A percentile compares a stretch with the other conserved stretches of the same genome.
These are phyloP conservation scores for Blastobasis adustella DNA, from an alignment of 2,888 invertebrate species.

Conservation along the genomic window DNA sequence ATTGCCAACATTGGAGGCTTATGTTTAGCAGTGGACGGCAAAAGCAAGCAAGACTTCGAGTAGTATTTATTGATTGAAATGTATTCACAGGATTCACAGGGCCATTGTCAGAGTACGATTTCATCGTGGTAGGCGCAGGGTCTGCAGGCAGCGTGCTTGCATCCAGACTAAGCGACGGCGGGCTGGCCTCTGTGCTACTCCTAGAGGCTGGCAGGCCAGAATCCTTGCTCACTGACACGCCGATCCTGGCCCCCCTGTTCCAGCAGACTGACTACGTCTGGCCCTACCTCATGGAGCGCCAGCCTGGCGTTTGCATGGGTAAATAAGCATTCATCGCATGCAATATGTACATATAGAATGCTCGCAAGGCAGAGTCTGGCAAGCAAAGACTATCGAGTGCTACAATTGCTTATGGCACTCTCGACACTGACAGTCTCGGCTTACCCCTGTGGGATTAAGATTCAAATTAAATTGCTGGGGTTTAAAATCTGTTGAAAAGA, in stretches of 20 bases:
- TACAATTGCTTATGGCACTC: too few relatives aligned
- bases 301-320: constrained; percentile 68
- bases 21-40: too few relatives aligned
- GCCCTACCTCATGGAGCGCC: constrained; percentile 73
- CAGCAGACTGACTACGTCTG: constrained; percentile 62
- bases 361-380: too few relatives aligned
- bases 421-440: too few relatives aligned
- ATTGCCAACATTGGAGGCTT: too few relatives aligned
- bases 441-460: too few relatives aligned
- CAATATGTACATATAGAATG: too few relatives aligned
- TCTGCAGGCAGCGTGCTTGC: constrained; percentile 72
- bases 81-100: constrained; percentile 45
- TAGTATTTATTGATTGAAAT: neutral
- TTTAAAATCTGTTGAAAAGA: too few relatives aligned
- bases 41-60: too few relatives aligned
- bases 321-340: constrained; percentile 11
- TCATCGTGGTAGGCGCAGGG: constrained; percentile 71
- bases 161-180: constrained; percentile 60
- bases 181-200: constrained; percentile 58
- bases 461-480: too few relatives aligned
- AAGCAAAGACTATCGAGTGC: too few relatives aligned
- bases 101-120: constrained; percentile 56
- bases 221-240: constrained; percentile 53
- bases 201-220: constrained; percentile 68
- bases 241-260: constrained; percentile 54